Percentiles rank a stretch among this genome's conserved stretches.
phyloP scores from a whole-genome alignment of 1,140 invertebrate species.

The Triops cancriformis region DNA sequence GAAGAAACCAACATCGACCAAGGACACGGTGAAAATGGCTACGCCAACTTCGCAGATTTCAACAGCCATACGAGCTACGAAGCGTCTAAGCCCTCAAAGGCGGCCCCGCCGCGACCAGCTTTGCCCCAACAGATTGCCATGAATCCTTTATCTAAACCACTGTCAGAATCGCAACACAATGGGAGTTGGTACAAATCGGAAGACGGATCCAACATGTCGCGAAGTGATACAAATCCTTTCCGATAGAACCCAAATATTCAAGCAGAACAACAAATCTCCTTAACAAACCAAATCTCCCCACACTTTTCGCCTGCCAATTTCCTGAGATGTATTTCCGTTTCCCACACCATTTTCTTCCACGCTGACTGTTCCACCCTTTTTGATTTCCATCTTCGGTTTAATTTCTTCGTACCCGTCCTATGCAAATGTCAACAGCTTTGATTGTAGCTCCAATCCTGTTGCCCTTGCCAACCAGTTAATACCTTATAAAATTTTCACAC shows the following conservation, averaged over 20 bases:
- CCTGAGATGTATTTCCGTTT: background rate
- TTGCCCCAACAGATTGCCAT: constrained; percentile 17
- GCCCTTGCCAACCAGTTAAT: constrained; percentile 7
- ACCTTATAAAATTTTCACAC: constrained; percentile 2
- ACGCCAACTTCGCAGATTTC: constrained; percentile 27
- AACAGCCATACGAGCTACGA: constrained; percentile 17
- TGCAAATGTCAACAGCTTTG: constrained; percentile 1
- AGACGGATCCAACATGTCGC: background rate
- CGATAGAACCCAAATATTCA: background rate
- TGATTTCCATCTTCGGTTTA: background rate
- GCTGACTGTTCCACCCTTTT: background rate
- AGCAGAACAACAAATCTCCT: background rate
- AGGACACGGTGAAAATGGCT: constrained; percentile 45
- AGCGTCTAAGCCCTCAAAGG: background rate
- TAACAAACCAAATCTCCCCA: background rate
- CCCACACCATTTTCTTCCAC: background rate
- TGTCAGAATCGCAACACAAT: background rate
- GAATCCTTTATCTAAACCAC: background rate
- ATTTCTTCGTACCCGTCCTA: background rate
- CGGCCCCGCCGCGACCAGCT: constrained; percentile 4
- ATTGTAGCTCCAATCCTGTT: background rate
- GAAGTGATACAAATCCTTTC: background rate
- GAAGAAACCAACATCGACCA: constrained; percentile 44
- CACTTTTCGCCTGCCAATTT: background rate
- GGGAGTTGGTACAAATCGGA: background rate